phyloP scores from a whole-genome alignment of 1,140 invertebrate species.

The Aethina tumida region DNA sequence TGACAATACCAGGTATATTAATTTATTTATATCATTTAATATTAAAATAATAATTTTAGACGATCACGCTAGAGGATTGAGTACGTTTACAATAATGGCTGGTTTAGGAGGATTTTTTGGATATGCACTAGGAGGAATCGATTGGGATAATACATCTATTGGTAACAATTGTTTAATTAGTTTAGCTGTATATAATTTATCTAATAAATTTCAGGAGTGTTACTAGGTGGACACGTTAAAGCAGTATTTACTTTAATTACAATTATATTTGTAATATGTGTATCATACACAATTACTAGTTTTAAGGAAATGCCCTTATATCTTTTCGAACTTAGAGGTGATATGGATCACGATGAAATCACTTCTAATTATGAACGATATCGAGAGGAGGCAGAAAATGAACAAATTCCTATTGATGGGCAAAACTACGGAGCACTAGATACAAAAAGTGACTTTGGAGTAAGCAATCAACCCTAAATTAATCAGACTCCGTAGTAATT shows the following conservation, averaged over 20 bases:
- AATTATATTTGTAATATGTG: slow-evolving; percentile 74
- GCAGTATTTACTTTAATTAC: slow-evolving; percentile 85
- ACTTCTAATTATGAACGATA: slow-evolving; percentile 9
- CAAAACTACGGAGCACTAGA: slow-evolving; percentile 17
- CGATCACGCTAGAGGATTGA: slow-evolving; percentile 85
- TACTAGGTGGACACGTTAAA: slow-evolving; percentile 79
- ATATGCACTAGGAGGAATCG: slow-evolving; percentile 84
- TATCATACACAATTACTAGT: slow-evolving; percentile 69
- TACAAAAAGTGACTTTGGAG: too few relatives aligned
- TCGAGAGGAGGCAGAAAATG: slow-evolving; percentile 10
- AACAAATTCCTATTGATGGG: slow-evolving; percentile 6
- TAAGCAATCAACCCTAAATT: too few relatives aligned
- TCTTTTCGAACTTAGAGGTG: slow-evolving; percentile 36
- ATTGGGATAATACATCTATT: slow-evolving; percentile 81
- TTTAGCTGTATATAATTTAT: slow-evolving; percentile 2
- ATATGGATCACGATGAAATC: slow-evolving; percentile 1
- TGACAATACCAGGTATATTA: slow-evolving; percentile 69
- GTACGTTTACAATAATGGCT: slow-evolving; percentile 94
- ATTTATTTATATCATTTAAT: slow-evolving; percentile 1
- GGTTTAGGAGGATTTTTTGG: slow-evolving; percentile 90
- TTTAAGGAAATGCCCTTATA: slow-evolving; percentile 79
- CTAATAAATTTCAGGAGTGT: slow-evolving; percentile 42
- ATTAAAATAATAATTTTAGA: slow-evolving; percentile 42
- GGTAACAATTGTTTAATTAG: slow-evolving; percentile 41
- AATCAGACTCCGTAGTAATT: too few relatives aligned